A percentile compares a stretch with the other conserved stretches of the same genome.
Evolutionary conservation across 2,797 vertebrate species (phyloP).

Genomic region (Aulostomus chinensis): DNA sequence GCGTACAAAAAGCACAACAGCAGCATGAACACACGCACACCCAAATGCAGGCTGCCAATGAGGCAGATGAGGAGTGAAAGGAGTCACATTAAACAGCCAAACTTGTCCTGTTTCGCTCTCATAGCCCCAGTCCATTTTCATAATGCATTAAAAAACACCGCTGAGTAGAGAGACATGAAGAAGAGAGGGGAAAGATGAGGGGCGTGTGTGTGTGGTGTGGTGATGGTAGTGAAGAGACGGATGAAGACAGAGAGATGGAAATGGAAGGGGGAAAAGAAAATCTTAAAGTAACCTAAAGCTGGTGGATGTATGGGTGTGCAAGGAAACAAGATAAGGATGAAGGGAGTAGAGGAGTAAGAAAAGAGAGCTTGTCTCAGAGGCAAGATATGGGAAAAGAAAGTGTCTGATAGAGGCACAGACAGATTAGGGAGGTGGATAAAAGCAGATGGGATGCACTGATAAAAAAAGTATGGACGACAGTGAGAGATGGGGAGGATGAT

Average conservation of each 20-base stretch:
- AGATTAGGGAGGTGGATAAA: conserved; percentile 72
- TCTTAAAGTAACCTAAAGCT: conserved; percentile 70
- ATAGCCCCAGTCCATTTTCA: conserved; percentile 80
- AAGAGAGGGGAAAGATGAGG: conserved; percentile 34
- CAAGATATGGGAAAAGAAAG: conserved; percentile 66
- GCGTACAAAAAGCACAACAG: conserved; percentile 40
- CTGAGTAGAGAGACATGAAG: conserved; percentile 62
- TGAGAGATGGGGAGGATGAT: conserved; percentile 54
- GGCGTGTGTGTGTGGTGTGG: no score
- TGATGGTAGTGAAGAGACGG: conserved; percentile 25
- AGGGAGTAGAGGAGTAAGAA: conserved; percentile 55
- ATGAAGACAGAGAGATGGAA: conserved; percentile 37
- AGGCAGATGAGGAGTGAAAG: conserved; percentile 75
- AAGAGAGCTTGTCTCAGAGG: conserved; percentile 57
- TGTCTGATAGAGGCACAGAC: conserved; percentile 63
- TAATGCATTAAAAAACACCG: conserved; percentile 78
- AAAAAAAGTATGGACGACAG: conserved; percentile 58
- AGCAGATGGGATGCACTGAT: conserved; percentile 65
- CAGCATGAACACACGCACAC: conserved; percentile 1
- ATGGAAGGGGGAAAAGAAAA: conserved; percentile 47
- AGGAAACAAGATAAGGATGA: conserved; percentile 71
- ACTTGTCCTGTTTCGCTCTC: conserved; percentile 76
- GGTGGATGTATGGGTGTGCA: conserved; percentile 55
- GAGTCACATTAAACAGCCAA: conserved; percentile 75
- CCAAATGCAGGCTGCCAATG: conserved; percentile 51